phyloP scores from a whole-genome alignment of 2,888 invertebrate species.

The Apamea anceps region DNA sequence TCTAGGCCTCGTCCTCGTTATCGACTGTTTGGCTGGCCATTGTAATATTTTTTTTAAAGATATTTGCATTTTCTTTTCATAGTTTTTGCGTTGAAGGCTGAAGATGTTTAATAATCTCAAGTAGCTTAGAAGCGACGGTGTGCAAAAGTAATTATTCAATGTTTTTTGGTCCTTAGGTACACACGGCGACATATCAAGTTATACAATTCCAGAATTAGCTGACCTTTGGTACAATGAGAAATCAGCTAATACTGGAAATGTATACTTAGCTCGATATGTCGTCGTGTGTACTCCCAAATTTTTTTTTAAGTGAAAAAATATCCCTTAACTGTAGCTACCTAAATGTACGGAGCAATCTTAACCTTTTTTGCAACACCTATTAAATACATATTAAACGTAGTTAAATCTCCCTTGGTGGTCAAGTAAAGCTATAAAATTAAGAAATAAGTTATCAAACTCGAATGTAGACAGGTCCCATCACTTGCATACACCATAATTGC shows the following conservation, averaged over 20 bases:
- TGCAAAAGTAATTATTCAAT: background rate
- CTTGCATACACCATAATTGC: constrained; percentile 35
- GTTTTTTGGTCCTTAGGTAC: background rate
- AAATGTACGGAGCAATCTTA: background rate
- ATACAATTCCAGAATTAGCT: background rate
- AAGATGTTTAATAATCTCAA: background rate
- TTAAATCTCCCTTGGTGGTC: constrained; percentile 13
- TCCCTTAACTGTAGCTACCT: background rate
- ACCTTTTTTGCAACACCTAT: constrained; percentile 29
- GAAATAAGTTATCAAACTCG: constrained; percentile 38
- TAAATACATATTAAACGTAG: background rate
- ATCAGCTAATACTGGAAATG: background rate
- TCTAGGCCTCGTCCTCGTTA: constrained; percentile 37
- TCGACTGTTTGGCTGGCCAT: background rate
- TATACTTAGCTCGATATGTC: background rate
- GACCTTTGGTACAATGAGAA: background rate
- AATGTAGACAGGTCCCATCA: constrained; percentile 44
- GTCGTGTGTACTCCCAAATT: no score
- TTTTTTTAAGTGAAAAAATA: background rate
- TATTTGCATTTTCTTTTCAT: constrained; percentile 14
- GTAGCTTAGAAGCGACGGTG: background rate
- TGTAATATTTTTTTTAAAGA: background rate
- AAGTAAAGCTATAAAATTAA: constrained; percentile 17
- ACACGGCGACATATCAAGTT: background rate
- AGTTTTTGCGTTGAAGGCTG: background rate